These are phyloP conservation scores for Pissodes strobi DNA, from an alignment of 1,140 invertebrate species.

Conservation along the genomic window DNA sequence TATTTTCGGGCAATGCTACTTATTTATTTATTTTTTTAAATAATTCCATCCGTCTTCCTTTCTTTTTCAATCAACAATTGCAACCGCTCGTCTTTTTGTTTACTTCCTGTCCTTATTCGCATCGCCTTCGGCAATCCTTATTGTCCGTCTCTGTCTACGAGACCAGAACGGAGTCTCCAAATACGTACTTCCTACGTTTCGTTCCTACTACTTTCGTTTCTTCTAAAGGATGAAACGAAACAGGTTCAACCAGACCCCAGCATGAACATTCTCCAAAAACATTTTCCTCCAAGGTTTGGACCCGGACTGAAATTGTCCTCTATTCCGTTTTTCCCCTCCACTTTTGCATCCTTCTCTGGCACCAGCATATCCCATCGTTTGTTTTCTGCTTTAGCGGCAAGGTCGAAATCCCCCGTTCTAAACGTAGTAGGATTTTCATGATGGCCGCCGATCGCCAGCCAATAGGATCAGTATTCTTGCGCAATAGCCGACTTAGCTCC, in stretches of 20 bases:
- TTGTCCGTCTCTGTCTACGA: not conserved
- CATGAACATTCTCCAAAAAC: not conserved
- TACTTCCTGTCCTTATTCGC: not conserved
- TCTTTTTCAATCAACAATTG: not conserved
- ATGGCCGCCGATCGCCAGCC: slow-evolving; percentile 27
- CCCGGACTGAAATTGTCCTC: not conserved
- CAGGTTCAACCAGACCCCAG: not conserved
- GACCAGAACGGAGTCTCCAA: not conserved
- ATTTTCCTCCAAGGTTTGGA: not conserved
- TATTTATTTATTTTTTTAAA: no score
- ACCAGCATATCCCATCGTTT: no score
- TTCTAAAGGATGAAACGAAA: no score
- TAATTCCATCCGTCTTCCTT: not conserved
- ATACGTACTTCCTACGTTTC: not conserved
- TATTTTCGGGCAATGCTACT: no score
- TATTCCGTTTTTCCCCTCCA: not conserved
- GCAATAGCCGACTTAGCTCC: slow-evolving; percentile 10
- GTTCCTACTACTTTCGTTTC: not conserved
- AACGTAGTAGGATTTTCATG: slow-evolving; percentile 10
- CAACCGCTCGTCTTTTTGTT: not conserved
- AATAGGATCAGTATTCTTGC: slow-evolving; percentile 6
- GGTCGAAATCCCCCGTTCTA: not conserved
- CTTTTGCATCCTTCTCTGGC: not conserved
- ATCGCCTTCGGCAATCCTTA: not conserved
- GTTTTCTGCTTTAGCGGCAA: not conserved